Evolutionary conservation across 2,113 vertebrate species (phyloP).

Genomic region (Ptychochromis oligacanthus): DNA sequence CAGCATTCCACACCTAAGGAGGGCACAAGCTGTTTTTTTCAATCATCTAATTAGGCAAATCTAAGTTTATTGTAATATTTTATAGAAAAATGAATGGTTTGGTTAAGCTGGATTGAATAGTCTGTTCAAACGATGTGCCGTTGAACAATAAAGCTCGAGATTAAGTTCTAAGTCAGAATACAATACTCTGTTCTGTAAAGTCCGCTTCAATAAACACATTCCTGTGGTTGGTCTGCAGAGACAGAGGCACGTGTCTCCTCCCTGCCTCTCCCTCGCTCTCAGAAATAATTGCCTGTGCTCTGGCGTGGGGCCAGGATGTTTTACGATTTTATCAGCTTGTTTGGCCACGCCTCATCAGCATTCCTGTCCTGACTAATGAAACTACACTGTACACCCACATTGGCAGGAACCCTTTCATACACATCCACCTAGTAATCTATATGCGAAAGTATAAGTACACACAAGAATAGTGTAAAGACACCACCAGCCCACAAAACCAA

Average conservation of each 20-base stretch:
- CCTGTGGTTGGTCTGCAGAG: constrained; percentile 17
- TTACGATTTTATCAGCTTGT: constrained; percentile 68
- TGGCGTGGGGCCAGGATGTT: constrained; percentile 55
- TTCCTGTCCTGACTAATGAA: constrained; percentile 67
- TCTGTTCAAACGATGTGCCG: neutral
- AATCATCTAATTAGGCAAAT: neutral
- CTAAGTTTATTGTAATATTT: neutral
- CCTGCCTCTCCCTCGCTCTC: constrained; percentile 33
- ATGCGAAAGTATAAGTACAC: neutral
- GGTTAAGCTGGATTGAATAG: neutral
- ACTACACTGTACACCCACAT: constrained; percentile 29
- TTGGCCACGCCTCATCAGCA: constrained; percentile 64
- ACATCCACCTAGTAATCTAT: constrained; percentile 9
- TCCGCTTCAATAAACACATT: constrained; percentile 33
- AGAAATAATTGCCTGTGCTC: constrained; percentile 63
- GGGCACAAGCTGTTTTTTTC: neutral
- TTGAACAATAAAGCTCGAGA: too few species aligned
- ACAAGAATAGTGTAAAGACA: neutral
- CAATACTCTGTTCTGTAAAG: neutral
- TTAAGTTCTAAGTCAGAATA: neutral
- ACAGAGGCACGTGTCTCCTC: constrained; percentile 18
- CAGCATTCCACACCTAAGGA: neutral
- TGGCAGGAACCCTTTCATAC: neutral
- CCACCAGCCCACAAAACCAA: neutral
- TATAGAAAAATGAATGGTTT: fast-evolving